phyloP scores from a whole-genome alignment of 2,888 invertebrate species.

The Drosophila crucigera region DNA sequence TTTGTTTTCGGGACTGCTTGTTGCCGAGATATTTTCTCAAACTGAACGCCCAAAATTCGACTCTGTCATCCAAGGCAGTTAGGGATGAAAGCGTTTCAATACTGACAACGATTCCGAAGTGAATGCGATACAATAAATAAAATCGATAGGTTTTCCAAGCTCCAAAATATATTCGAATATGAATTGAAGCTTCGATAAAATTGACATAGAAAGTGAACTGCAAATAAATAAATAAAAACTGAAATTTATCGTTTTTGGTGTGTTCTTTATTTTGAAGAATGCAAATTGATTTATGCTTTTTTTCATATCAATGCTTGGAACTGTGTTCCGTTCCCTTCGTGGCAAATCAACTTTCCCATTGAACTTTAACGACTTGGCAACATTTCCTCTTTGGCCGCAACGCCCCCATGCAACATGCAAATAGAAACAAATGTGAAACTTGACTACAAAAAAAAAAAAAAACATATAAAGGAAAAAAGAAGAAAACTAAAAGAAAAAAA shows the following conservation, averaged over 20 bases:
- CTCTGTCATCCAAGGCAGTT: background rate
- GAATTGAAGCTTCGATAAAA: background rate
- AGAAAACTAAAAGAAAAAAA: background rate
- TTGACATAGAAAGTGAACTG: background rate
- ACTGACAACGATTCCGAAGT: background rate
- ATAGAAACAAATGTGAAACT: constrained; percentile 29
- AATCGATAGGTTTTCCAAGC: constrained; percentile 9
- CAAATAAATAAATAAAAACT: background rate
- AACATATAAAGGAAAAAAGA: background rate
- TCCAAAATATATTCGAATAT: background rate
- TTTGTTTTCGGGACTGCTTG: background rate
- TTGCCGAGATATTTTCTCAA: background rate
- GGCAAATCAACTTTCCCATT: constrained; percentile 7
- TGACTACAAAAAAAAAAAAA: background rate
- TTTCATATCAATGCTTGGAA: background rate
- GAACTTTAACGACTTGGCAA: constrained; percentile 24
- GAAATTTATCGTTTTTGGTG: background rate
- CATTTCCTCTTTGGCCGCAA: constrained; percentile 5
- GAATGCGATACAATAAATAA: background rate
- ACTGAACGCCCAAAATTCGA: background rate
- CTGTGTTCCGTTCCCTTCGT: background rate
- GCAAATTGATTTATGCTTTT: background rate
- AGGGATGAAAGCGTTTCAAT: background rate
- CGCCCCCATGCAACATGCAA: constrained; percentile 4
- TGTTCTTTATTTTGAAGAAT: background rate